Evolutionary conservation across 2,888 invertebrate genomes (phyloP).

Genomic region (Agrotis segetum): DNA sequence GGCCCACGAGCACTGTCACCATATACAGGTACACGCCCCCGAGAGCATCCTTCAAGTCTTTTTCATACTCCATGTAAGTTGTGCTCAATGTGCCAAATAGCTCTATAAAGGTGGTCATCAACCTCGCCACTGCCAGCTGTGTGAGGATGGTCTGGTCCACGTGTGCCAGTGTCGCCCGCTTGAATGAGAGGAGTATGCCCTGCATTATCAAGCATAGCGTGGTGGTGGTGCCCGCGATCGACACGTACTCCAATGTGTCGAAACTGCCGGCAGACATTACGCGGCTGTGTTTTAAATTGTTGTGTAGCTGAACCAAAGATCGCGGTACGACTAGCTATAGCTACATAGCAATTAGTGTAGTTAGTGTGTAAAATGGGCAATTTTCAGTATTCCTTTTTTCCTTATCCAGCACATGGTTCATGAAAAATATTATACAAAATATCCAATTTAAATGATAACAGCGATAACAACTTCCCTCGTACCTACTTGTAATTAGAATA

Average conservation of each 20-base stretch:
- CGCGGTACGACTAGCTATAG: background rate
- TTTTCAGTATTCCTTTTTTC: too few relatives aligned
- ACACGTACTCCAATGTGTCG: slow-evolving; percentile 49
- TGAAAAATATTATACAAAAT: too few relatives aligned
- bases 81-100: background rate
- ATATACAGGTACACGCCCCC: slow-evolving; percentile 56
- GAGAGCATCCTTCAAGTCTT: slow-evolving; percentile 64
- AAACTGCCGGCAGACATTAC: background rate
- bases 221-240: slow-evolving; percentile 73
- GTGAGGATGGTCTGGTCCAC: slow-evolving; percentile 76
- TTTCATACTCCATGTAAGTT: background rate
- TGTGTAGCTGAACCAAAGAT: background rate
- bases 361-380: too few relatives aligned
- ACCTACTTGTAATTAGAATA: too few relatives aligned
- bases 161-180: slow-evolving; percentile 71
- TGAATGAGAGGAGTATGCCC: slow-evolving; percentile 62
- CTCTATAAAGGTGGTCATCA: slow-evolving; percentile 67
- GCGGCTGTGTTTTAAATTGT: background rate
- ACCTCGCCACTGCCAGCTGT: slow-evolving; percentile 75
- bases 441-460: too few relatives aligned
- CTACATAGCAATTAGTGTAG: background rate
- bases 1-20: slow-evolving; percentile 73
- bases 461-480: too few relatives aligned
- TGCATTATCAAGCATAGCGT: slow-evolving; percentile 69
- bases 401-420: too few relatives aligned